These are phyloP conservation scores for Ciconia boyciana DNA, from an alignment of 2,113 vertebrate genomes.

Conservation along the genomic window DNA sequence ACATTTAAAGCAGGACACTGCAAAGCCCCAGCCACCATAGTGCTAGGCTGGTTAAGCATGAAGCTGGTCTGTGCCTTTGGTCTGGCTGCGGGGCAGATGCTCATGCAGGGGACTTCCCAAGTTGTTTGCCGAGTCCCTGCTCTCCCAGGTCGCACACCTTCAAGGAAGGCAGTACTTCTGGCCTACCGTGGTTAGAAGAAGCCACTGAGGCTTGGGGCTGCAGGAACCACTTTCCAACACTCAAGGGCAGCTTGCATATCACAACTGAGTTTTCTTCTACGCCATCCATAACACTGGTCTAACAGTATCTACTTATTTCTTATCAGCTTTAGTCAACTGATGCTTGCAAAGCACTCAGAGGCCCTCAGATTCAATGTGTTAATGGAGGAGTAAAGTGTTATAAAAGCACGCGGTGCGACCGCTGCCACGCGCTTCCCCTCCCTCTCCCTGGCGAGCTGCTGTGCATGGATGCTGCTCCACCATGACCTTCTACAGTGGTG, in stretches of 20 bases:
- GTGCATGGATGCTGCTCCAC: background rate
- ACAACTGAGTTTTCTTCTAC: fast-evolving
- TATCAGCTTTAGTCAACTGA: background rate
- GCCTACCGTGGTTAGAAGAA: fast-evolving
- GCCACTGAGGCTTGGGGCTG: fast-evolving
- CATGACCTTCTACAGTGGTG: slow-evolving; percentile 52
- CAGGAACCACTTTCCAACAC: background rate
- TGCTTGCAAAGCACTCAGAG: background rate
- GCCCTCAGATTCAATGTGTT: background rate
- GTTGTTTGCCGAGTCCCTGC: background rate
- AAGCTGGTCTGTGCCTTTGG: fast-evolving
- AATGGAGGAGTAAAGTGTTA: background rate
- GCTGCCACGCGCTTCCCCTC: fast-evolving
- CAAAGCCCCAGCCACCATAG: background rate
- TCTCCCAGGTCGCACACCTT: no score
- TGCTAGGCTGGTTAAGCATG: background rate
- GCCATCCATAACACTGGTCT: background rate
- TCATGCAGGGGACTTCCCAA: background rate
- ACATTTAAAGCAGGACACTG: background rate
- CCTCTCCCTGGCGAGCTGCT: background rate
- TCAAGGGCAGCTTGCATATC: background rate
- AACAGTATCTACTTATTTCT: background rate
- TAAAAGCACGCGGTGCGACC: fast-evolving
- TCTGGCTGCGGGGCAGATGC: fast-evolving
- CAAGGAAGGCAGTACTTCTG: background rate